These are phyloP conservation scores for Mythimna impura DNA, from an alignment of 2,888 invertebrate species.

Conservation along the genomic window DNA sequence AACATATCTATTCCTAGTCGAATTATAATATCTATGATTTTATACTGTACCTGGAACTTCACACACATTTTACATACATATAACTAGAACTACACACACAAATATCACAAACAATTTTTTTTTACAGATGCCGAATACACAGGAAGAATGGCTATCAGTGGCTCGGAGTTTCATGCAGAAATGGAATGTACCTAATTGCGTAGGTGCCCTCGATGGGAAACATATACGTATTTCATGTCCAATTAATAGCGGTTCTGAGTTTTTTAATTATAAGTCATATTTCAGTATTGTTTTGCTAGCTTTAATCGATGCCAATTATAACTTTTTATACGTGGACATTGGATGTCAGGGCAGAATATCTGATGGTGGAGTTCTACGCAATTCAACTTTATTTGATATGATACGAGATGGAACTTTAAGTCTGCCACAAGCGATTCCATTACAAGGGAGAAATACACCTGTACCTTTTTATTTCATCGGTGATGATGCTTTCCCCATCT, in stretches of 20 bases:
- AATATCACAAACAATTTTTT: slow-evolving; percentile 53
- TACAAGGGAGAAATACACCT: slow-evolving; percentile 60
- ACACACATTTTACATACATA: slow-evolving; percentile 57
- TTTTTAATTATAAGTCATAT: slow-evolving; percentile 57
- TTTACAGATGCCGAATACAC: slow-evolving; percentile 55
- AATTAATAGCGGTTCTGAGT: slow-evolving; percentile 46
- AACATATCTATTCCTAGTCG: slow-evolving; percentile 51
- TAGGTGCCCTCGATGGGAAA: slow-evolving; percentile 54
- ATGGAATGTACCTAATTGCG: slow-evolving; percentile 57
- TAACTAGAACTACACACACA: slow-evolving; percentile 54
- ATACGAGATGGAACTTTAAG: slow-evolving; percentile 56
- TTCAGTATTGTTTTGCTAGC: slow-evolving; percentile 61
- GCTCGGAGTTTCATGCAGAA: slow-evolving; percentile 48
- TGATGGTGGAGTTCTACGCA: slow-evolving; percentile 57
- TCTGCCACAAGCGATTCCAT: slow-evolving; percentile 59
- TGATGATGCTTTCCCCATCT: slow-evolving; percentile 56
- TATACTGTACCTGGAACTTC: slow-evolving; percentile 54
- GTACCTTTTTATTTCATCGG: slow-evolving; percentile 60
- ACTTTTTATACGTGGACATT: slow-evolving; percentile 23
- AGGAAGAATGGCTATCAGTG: slow-evolving; percentile 57
- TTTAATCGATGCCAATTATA: slow-evolving; percentile 51
- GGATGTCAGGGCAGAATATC: slow-evolving; percentile 59
- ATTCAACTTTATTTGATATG: slow-evolving; percentile 50
- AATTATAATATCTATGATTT: slow-evolving; percentile 58
- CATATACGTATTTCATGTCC: slow-evolving; percentile 51